Evolutionary conservation across 2,888 invertebrate species (phyloP), one percentile per base, ranked within the genome.

Genomic region (Globia sparganii): DNA sequence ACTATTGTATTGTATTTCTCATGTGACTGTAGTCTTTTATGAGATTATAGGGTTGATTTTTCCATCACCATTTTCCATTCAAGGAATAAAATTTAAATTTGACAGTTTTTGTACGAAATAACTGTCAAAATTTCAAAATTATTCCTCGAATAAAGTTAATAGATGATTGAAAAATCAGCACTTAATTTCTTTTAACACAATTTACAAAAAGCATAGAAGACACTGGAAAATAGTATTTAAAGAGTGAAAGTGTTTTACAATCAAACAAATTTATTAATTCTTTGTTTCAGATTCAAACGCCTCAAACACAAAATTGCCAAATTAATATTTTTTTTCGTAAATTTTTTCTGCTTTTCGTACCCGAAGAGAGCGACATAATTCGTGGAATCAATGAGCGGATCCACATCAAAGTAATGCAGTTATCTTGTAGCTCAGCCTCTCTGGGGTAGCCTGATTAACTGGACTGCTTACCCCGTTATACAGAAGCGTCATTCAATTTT

Each of bases 401-500:
- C 75, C 77, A 82, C 82, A 86, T 84, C 77, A 79, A 72, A 86
- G 86, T 88, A 88, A 88, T 88, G 88, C 89, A 89, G 82, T 88
- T 88, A 86, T 88, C 88, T 86, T 86, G 88, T 88, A 81, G 64
- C 80, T n/a, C 74, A 73, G 75, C 70, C 74, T 70, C 83, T 69
- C 71, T 53, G 49, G 70, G 72, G 31, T 13, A 65, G 31, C 59
- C 78, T 83, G 87, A 88, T 87, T 83, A 88, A 87, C 88, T 81
- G 43, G 34, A 13, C 76, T 65, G 72, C 74, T 78, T 72, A 76
- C 71, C 61, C 49, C 34, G 37, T 68, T 74, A 15, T n/a, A 49
- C 34, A 11, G 62, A n/a, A 13, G 34, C 34, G 31, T 46, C 69
- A 28, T 75, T 65, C 67, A 49, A 74, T 61, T 49, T 74, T 70